A percentile compares a stretch with the other conserved stretches of the same genome.
These are phyloP conservation scores for Halictus rubicundus DNA, from an alignment of 1,140 invertebrate species.

Conservation along the genomic window DNA sequence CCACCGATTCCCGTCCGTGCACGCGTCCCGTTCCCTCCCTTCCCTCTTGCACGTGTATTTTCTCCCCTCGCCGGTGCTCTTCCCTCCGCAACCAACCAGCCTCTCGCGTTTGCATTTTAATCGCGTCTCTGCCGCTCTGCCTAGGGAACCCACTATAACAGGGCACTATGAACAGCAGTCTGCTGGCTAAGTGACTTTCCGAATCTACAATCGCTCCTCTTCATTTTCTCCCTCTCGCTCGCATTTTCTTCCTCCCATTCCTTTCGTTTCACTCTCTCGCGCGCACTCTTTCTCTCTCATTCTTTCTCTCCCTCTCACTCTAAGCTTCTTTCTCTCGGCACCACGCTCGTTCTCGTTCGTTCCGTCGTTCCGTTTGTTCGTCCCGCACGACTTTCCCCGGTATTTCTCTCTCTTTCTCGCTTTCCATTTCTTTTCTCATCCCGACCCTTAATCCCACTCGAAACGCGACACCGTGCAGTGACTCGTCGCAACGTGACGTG, in stretches of 20 bases:
- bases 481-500: too few species aligned
- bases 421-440: background rate
- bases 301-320: background rate
- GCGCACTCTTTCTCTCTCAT: slow-evolving; percentile 11
- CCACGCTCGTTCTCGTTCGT: slow-evolving; percentile 1
- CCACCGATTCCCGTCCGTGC: background rate
- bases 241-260: background rate
- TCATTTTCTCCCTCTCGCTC: slow-evolving; percentile 45
- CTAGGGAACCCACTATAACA: slow-evolving; percentile 79
- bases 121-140: slow-evolving; percentile 74
- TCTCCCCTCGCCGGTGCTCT: background rate
- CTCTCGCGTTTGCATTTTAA: slow-evolving; percentile 23
- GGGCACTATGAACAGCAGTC: slow-evolving; percentile 80
- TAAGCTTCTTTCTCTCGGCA: background rate
- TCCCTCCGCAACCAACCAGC: background rate
- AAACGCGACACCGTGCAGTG: background rate
- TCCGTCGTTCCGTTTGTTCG: background rate
- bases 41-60: background rate
- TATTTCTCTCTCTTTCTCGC: background rate
- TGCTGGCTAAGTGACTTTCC: slow-evolving; percentile 79
- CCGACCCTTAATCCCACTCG: background rate
- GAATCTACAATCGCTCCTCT: slow-evolving; percentile 75
- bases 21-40: background rate
- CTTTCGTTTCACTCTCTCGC: slow-evolving; percentile 4
- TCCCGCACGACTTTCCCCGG: background rate